Percentiles rank a stretch among this genome's conserved stretches.
phyloP scores from a whole-genome alignment of 2,797 vertebrate genomes.

The Urophycis tenuis region DNA sequence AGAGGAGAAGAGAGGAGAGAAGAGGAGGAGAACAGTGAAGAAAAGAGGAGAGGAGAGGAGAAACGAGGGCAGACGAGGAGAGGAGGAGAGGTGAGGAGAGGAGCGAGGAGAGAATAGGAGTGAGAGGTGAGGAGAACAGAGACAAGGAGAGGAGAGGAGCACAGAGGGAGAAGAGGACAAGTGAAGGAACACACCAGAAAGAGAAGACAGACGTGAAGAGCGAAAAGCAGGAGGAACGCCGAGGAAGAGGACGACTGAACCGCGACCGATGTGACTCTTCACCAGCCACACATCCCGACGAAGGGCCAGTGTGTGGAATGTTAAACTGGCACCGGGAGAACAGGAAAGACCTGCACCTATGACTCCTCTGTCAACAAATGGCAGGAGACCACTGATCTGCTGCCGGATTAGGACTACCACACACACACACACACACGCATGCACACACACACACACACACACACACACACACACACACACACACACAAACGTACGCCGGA shows the following conservation, averaged over 20 bases:
- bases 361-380: slow-evolving; percentile 53
- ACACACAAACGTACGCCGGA: too few species aligned
- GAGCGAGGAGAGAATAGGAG: neutral
- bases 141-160: neutral
- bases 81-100: neutral
- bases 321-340: slow-evolving; percentile 28
- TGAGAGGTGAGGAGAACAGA: neutral
- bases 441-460: too few species aligned
- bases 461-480: too few species aligned
- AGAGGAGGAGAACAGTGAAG: neutral
- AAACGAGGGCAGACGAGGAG: too few species aligned
- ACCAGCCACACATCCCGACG: slow-evolving; percentile 26
- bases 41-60: neutral
- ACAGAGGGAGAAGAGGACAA: neutral
- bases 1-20: neutral
- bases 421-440: too few species aligned
- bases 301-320: slow-evolving; percentile 26
- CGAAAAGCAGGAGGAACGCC: neutral
- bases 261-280: neutral
- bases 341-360: slow-evolving; percentile 56
- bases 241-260: too few species aligned
- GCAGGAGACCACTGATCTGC: slow-evolving; percentile 47
- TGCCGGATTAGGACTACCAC: slow-evolving; percentile 27
- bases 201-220: neutral
- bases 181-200: neutral